Base-by-base conservation (phyloP, 2,113 vertebrate genomes). In the zebrafish (Danio rerio) region DNA sequence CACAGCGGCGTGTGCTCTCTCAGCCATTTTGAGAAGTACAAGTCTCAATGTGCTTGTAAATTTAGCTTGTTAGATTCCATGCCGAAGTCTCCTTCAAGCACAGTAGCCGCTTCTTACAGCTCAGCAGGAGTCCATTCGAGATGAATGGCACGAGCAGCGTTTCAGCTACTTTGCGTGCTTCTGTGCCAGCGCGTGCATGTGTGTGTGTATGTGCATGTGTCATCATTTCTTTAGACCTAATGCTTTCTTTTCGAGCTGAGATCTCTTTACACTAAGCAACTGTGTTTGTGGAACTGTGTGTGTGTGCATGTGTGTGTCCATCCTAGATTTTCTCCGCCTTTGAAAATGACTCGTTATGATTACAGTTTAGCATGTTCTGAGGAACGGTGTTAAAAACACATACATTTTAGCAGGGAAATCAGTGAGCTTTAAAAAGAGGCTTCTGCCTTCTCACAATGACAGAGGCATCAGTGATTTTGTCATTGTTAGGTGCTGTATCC, bases 321-420 rank as follows among this genome's bases (percentile, higher is more conserved):
- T 58, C 70, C 62, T 61, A 80, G 55, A 80, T 80, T 66, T 79
- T 73, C 63, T 74, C 40, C 21, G 71, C 50, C 59, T 58, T 58
- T 68, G 79, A 81, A 63, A 84, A 86, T 81, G 79, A 73, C 47
- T 80, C 65, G 12, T 78, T 82, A 58, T 81, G 80, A 88, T 89
- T 86, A 83, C 78, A 88, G 81, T 84, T 86, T 88, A 86, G 74
- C 81, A 86, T 82, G 56, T 55, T 75, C 70, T 47, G 68, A 79
- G 21, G 59, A 65, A 85, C 69, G 55, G 58, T 47, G 43, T 53
- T 71, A 21, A 80, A 85, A 52, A 86, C 52, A 73, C 68, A 82
- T 80, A 85, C 75, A 65, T 68, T 81, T 53, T 65, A 84, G 81
- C 80, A 84, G 68, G 58, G 85, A 86, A 81, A 88, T 82, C 83